Base-by-base conservation (phyloP, 30 jellyfish, hydroid and myxozoan genomes). In the Hydra vulgaris region DNA sequence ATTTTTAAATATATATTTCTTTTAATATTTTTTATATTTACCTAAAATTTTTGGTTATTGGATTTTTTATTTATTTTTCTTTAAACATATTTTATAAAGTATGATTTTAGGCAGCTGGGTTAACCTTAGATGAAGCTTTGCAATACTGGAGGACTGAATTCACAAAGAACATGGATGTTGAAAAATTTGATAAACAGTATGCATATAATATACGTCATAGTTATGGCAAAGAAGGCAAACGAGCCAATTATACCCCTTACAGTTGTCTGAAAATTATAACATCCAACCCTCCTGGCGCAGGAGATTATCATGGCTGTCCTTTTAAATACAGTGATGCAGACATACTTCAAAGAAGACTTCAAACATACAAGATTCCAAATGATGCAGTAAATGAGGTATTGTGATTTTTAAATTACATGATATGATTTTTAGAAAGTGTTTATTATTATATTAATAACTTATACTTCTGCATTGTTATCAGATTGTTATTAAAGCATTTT, bases 231-330 rank as follows among this genome's bases (percentile, higher is more conserved):
- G 99, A 93, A 81, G 99, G 99, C 17, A 93, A 88, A 72, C 82
- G 99, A 73, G 96, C 99, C 24, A 95, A 94, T 7, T 93, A 87
- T 69, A 88, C 95, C 15, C 99, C 99, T 15, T 88, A 93, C 81
- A 88, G 99, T 76, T 93, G 99, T 85, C 71, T 93, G 95, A 93
- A 93, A 54, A 82, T 93, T 54, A 93, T 93, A 26, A 93, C 99
- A 19, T 85, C 96, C 0, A 88, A 88, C 80, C 96, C 82, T 23
- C 96, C 96, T 25, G 96, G 96, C 7, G 88, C 95, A 69, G 99
- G 96, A 0, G 99, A 93, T 73, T 76, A 74, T 27, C 99, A 93
- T 40, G 99, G 99, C 1, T 93, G 99, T 79, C 99, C 99, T 25
- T 93, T 93, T 83, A 93, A 93, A 69, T 95, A 93, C 73, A 80